Conservation (phyloP, 2,888 invertebrate genomes). For the Chrysolina oricalcia region DNA sequence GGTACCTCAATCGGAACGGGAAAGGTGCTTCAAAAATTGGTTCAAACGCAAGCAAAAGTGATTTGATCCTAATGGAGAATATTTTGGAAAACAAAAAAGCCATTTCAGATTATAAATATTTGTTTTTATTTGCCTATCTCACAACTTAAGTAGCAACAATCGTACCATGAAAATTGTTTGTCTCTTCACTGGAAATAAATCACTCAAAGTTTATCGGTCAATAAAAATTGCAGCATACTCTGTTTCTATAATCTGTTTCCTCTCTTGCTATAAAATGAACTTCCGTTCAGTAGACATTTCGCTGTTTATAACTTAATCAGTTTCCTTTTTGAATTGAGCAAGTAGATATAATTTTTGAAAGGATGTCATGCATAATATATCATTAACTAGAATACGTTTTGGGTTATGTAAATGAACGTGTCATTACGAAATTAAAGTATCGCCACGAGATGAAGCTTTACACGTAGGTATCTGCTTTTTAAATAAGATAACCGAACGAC, state of each 20-base stretch:
- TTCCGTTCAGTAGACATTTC: not conserved
- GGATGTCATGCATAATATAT: constrained; percentile 14
- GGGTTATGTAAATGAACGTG: constrained; percentile 15
- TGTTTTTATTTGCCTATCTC: too few species aligned
- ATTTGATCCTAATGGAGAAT: too few species aligned
- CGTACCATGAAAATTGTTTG: too few species aligned
- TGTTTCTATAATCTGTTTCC: not conserved
- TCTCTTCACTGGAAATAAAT: too few species aligned
- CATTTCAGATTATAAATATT: too few species aligned
- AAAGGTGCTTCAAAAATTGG: too few species aligned
- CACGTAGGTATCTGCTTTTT: constrained; percentile 35
- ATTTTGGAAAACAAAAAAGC: too few species aligned
- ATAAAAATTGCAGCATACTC: not conserved
- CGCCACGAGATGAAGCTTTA: constrained; percentile 19
- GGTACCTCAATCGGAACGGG: too few species aligned
- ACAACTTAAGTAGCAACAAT: too few species aligned
- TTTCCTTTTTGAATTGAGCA: not conserved
- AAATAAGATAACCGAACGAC: constrained; percentile 48
- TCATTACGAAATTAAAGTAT: constrained; percentile 2
- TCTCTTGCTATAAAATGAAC: not conserved
- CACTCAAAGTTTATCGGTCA: not conserved
- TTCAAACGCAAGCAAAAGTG: too few species aligned
- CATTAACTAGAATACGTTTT: not conserved
- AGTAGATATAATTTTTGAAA: not conserved
- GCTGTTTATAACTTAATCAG: not conserved